Percentiles rank a stretch among this genome's conserved stretches.
phyloP scores from a whole-genome alignment of 2,113 vertebrate species.

The Spea bombifrons region DNA sequence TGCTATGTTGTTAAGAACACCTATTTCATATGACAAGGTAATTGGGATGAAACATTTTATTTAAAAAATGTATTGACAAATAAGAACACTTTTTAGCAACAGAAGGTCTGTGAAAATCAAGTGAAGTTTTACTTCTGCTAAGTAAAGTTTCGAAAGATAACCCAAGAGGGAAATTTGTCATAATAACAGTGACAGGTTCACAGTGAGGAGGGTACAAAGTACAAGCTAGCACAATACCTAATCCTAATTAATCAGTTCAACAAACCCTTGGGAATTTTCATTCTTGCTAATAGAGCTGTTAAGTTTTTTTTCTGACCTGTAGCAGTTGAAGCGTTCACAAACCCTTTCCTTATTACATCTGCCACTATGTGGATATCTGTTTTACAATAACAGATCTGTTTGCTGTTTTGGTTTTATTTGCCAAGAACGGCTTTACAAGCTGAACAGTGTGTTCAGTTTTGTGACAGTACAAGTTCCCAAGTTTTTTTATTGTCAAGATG shows the following conservation, averaged over 20 bases:
- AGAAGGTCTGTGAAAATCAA: neutral
- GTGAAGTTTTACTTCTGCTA: neutral
- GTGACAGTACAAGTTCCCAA: constrained; percentile 13
- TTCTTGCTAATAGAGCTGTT: constrained; percentile 37
- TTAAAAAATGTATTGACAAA: too few relatives aligned
- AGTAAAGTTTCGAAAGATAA: neutral
- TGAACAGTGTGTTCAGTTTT: constrained; percentile 40
- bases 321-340: constrained; percentile 40
- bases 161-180: constrained; percentile 4
- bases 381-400: constrained; percentile 39
- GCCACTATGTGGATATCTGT: constrained; percentile 34
- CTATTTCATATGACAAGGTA: too few relatives aligned
- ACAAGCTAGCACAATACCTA: neutral
- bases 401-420: constrained; percentile 29
- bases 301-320: constrained; percentile 28
- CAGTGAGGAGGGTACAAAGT: constrained; percentile 10
- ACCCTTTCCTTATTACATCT: constrained; percentile 24
- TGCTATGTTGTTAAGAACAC: too few relatives aligned
- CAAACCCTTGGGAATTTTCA: constrained; percentile 26
- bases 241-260: constrained; percentile 36
- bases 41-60: too few relatives aligned
- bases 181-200: constrained; percentile 15
- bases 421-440: constrained; percentile 34
- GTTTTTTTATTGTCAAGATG: constrained; percentile 24
- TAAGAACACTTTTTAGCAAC: neutral